phyloP scores from a whole-genome alignment of 2,797 vertebrate genomes.

The Tapera naevia region DNA sequence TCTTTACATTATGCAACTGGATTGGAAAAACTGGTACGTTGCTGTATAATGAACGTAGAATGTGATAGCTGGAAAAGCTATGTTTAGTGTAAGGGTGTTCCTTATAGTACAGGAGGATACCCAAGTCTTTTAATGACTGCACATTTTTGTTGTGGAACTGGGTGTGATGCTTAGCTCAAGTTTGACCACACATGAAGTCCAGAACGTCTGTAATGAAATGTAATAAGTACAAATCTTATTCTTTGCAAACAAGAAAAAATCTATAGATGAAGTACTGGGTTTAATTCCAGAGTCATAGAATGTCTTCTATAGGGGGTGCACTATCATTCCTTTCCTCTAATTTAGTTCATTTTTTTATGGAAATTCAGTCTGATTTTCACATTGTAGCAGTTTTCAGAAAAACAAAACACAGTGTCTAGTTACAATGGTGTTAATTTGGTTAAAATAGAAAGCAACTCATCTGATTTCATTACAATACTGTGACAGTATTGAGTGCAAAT shows the following conservation, averaged over 20 bases:
- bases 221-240: background rate
- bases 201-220: background rate
- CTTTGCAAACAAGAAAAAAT: background rate
- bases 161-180: background rate
- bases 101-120: background rate
- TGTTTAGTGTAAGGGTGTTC: background rate
- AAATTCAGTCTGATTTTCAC: background rate
- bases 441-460: background rate
- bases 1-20: background rate
- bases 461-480: background rate
- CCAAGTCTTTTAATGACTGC: background rate
- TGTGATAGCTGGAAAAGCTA: background rate
- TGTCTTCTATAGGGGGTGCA: background rate
- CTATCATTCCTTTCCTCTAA: background rate
- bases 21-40: background rate
- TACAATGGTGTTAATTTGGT: background rate
- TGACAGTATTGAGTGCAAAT: background rate
- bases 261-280: background rate
- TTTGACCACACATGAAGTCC: background rate
- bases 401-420: accelerated
- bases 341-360: background rate
- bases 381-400: background rate
- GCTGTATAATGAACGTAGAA: background rate
- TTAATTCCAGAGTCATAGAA: background rate
- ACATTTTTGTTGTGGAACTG: background rate